These are phyloP conservation scores for Balaeniceps rex DNA, from an alignment of 2,113 vertebrate species.

Conservation along the genomic window DNA sequence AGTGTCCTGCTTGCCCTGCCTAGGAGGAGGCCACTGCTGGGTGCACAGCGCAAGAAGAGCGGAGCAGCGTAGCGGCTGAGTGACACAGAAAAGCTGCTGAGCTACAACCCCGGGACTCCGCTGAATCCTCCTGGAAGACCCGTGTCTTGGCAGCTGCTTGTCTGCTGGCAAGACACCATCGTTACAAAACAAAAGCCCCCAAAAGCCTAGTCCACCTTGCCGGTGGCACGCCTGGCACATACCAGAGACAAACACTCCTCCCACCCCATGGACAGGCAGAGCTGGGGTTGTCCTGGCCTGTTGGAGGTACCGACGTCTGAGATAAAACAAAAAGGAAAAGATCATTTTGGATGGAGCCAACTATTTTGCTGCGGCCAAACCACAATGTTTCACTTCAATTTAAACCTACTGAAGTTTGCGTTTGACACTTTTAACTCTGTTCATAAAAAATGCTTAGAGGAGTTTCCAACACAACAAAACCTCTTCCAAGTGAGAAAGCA, in stretches of 20 bases:
- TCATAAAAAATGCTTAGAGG: neutral
- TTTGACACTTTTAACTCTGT: neutral
- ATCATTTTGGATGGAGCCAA: neutral
- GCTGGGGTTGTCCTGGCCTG: neutral
- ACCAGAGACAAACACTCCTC: neutral
- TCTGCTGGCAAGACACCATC: neutral
- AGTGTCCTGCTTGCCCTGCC: neutral
- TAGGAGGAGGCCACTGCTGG: rapidly evolving
- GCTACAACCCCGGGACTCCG: rapidly evolving
- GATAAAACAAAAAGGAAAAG: neutral
- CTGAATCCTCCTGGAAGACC: neutral
- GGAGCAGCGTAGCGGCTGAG: neutral
- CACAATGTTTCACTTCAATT: neutral
- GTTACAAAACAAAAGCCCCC: neutral
- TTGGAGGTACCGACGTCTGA: neutral
- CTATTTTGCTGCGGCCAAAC: neutral
- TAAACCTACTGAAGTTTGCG: neutral
- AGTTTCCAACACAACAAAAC: neutral
- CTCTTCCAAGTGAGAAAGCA: neutral
- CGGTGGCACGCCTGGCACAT: rapidly evolving
- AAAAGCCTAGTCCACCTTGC: neutral
- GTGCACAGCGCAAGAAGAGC: rapidly evolving
- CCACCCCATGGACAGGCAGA: neutral
- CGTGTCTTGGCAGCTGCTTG: neutral
- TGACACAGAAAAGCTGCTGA: neutral